A percentile compares a stretch with the other conserved stretches of the same genome.
phyloP scores from a whole-genome alignment of 2,113 vertebrate genomes.

The Hypomesus transpacificus region DNA sequence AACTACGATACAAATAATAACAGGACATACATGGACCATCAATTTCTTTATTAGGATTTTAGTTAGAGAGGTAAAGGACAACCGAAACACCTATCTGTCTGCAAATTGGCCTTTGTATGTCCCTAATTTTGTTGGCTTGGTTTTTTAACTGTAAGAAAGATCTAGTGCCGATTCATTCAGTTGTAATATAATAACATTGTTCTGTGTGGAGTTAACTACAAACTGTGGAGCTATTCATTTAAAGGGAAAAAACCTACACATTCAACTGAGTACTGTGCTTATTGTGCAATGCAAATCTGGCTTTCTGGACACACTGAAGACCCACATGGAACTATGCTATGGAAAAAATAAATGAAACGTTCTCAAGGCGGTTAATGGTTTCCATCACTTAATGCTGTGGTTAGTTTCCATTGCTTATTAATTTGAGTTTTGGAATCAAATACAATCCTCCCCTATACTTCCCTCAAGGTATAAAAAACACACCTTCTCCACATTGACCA shows the following conservation, averaged over 20 bases:
- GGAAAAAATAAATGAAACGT: slow-evolving; percentile 60
- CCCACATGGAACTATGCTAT: slow-evolving; percentile 23
- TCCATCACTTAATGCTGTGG: slow-evolving; percentile 66
- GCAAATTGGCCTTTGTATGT: too few species aligned
- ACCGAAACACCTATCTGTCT: too few species aligned
- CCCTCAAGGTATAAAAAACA: slow-evolving; percentile 47
- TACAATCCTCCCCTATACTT: slow-evolving; percentile 34
- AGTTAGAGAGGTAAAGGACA: too few species aligned
- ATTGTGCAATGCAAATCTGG: slow-evolving; percentile 58
- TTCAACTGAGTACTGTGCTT: slow-evolving; percentile 61
- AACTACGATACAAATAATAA: too few species aligned
- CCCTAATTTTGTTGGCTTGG: too few species aligned
- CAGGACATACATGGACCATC: too few species aligned
- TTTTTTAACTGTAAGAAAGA: too few species aligned
- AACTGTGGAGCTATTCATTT: slow-evolving; percentile 53
- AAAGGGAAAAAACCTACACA: slow-evolving; percentile 44
- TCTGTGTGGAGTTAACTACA: slow-evolving; percentile 54
- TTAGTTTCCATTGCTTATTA: slow-evolving; percentile 69
- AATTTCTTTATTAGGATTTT: too few species aligned
- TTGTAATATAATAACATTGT: too few species aligned
- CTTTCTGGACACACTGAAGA: slow-evolving; percentile 40
- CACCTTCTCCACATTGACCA: slow-evolving; percentile 63
- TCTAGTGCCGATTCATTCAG: too few species aligned
- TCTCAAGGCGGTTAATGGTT: slow-evolving; percentile 67
- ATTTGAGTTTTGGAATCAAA: slow-evolving; percentile 47